Conservation (phyloP, 2,797 vertebrate genomes). For the Poeciliopsis gracilis region DNA sequence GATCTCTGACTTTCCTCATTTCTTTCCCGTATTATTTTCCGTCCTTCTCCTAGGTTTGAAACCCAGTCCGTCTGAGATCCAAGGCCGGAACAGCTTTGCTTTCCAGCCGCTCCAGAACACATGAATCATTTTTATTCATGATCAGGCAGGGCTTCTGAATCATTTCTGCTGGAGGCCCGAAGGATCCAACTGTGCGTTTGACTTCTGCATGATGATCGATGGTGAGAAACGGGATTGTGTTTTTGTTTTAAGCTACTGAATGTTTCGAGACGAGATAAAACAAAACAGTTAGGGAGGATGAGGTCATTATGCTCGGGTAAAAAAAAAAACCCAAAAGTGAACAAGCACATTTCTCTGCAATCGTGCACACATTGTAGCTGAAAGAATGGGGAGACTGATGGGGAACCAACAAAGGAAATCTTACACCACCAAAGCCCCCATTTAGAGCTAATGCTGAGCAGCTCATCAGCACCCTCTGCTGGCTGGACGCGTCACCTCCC, state of each 20-base stretch:
- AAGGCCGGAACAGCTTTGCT: constrained; percentile 39
- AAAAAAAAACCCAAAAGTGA: not conserved
- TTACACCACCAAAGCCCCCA: constrained; percentile 33
- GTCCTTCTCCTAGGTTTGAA: constrained; percentile 1
- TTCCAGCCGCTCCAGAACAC: constrained; percentile 43
- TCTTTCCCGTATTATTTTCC: not conserved
- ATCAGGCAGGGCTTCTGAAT: constrained; percentile 64
- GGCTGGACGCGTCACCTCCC: constrained; percentile 32
- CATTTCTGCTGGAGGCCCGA: constrained; percentile 58
- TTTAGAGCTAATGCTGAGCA: constrained; percentile 22
- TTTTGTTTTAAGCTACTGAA: constrained; percentile 16
- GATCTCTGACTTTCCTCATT: constrained; percentile 16
- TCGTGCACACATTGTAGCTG: constrained; percentile 8
- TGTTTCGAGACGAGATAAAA: constrained; percentile 46
- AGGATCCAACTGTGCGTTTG: constrained; percentile 61
- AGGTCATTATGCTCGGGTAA: constrained; percentile 32
- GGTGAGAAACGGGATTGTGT: constrained; percentile 53
- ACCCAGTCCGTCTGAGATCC: constrained; percentile 22
- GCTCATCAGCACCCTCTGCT: constrained; percentile 70
- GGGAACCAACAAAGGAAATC: constrained; percentile 65
- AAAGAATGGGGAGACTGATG: constrained; percentile 38
- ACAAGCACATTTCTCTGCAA: constrained; percentile 20
- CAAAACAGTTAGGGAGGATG: constrained; percentile 34
- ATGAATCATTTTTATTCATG: constrained; percentile 74
- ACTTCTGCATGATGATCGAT: constrained; percentile 62